Percentiles rank a stretch among this genome's conserved stretches.
These are phyloP conservation scores for Caenorhabditis afra DNA, from an alignment of 2,888 invertebrate species.

Conservation along the genomic window DNA sequence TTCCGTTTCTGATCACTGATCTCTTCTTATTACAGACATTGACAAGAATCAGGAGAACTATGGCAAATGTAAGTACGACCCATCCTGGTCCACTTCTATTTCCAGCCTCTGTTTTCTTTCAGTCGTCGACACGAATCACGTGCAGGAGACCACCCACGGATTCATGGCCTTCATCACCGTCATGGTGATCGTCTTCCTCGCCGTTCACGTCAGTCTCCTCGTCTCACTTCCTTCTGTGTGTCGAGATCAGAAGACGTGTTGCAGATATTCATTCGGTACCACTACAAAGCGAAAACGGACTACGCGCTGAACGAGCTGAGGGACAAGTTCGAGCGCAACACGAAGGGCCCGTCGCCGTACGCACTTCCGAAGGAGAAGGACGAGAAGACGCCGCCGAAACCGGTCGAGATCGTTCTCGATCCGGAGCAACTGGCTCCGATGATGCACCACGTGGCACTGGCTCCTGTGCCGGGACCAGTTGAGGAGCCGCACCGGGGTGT, in stretches of 20 bases:
- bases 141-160: conserved; percentile 21
- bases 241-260: conserved; percentile 7
- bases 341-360: conserved; percentile 40
- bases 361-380: conserved; percentile 22
- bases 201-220: conserved; percentile 33
- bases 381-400: conserved; percentile 11
- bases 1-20: no score
- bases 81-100: neutral
- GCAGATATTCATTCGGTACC: conserved; percentile 49
- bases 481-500: conserved; percentile 35
- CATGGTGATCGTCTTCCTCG: conserved; percentile 44
- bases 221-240: neutral
- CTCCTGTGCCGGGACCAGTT: neutral
- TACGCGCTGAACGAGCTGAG: conserved; percentile 43
- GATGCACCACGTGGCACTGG: conserved; percentile 40
- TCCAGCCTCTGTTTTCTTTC: neutral
- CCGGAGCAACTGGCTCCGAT: conserved; percentile 48
- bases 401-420: conserved; percentile 34
- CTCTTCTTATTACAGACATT: no score
- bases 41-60: conserved; percentile 12
- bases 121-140: conserved; percentile 44
- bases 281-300: conserved; percentile 57
- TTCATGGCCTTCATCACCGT: conserved; percentile 42
- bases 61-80: conserved; percentile 24
- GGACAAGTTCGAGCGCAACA: conserved; percentile 41